Base-by-base conservation (phyloP, 2,888 invertebrate genomes). In the Chloroclysta siterata region DNA sequence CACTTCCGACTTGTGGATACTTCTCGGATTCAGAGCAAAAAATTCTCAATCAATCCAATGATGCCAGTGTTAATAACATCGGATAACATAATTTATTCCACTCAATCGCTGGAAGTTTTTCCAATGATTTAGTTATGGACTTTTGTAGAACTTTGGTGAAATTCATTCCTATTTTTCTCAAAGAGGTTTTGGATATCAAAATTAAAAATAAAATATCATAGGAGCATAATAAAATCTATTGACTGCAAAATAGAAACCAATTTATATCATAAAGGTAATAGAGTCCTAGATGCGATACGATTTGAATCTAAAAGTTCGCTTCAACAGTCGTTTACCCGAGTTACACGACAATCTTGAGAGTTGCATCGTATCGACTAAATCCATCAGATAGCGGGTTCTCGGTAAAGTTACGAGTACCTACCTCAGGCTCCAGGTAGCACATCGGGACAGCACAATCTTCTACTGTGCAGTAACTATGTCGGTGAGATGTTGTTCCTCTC, bases 1-100 rank as follows among this genome's bases (percentile, higher is more conserved):
- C 75, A 81, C 85, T 82, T 84, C 83, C 84, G 82, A 85, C 79
- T 85, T 80, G 72, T 76, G 77, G 76, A 77, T 78, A 81, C 82
- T 81, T 80, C 76, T 73, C 63, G 68, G 74, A 77, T 75, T 75
- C 79, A 69, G 69, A 69, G 69, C 65, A 75, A 74, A 74, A 82
- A 82, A 80, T 75, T 74, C 75, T 70, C 79, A 79, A 80, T 80
- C 80, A 77, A 76, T 76, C 75, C 71, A 75, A 78, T 81, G 76
- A 76, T 79, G 76, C 74, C 78, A 75, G 75, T 76, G 71, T 80
- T 79, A 81, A 80, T 78, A 76, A 80, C 79, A 76, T 79, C 73
- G 67, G 68, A 74, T 73, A 72, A 73, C 70, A 68, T 76, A 72
- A 75, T 79, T 80, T 78, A 80, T 79, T 77, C 75, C 63, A 67